These are phyloP conservation scores for Pavo muticus DNA, from an alignment of 2,113 vertebrate genomes.

Conservation along the genomic window DNA sequence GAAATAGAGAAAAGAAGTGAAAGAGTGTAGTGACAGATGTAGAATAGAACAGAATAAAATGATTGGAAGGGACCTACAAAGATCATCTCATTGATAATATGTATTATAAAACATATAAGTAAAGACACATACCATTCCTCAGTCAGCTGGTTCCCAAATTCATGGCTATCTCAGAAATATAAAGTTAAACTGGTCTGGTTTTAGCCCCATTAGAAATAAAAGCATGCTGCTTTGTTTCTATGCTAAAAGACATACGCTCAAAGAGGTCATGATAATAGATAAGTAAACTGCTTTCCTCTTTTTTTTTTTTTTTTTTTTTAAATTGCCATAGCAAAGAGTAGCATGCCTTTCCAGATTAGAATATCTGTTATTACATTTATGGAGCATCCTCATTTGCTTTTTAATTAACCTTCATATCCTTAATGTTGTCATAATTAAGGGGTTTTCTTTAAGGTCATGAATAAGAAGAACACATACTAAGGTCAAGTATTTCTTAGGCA, in stretches of 20 bases:
- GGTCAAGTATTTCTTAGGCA: not conserved
- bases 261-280: not conserved
- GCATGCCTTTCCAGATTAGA: not conserved
- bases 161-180: not conserved
- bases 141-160: not conserved
- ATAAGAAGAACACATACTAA: not conserved
- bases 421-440: constrained; percentile 17
- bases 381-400: constrained; percentile 22
- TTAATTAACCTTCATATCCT: constrained; percentile 42
- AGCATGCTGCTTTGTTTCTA: not conserved
- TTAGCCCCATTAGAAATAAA: not conserved
- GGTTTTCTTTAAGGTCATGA: not conserved
- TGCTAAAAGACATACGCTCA: not conserved
- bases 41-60: not conserved
- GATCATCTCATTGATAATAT: not conserved
- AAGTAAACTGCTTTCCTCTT: not conserved
- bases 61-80: not conserved
- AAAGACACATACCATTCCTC: not conserved
- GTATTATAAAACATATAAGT: not conserved
- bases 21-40: not conserved
- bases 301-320: not conserved
- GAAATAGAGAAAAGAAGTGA: not conserved
- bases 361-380: not conserved
- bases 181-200: not conserved
- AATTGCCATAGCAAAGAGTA: not conserved